Evolutionary conservation across 2,113 vertebrate genomes (phyloP), one percentile per base, ranked within the genome.

Genomic region (Psittacula cyanocephala): DNA sequence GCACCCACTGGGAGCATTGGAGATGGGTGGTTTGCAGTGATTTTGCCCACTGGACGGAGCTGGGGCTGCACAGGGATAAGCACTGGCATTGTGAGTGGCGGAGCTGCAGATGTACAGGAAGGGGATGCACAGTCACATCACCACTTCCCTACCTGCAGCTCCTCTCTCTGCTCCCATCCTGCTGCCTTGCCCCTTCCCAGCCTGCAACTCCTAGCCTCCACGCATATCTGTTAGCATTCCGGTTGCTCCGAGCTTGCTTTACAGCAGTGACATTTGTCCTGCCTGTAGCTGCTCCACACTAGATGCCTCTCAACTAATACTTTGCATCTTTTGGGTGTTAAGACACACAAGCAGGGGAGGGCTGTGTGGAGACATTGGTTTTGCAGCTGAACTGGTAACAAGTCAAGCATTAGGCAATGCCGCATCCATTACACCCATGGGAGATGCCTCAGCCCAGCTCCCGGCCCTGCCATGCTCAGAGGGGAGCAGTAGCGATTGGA

Each of bases 381-480:
- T 57, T 53, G 64, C 28, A 79, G 44, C n/a, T 53, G 64, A 76
- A 35, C 25, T 53, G 74, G 70, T 85, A 79, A 94, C 76, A 94
- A 81, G 86, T 68, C 41, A 60, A 65, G 41, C 0, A 0, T 76
- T 91, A 25, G 78, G 88, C 74, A 94, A 81, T 7, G 12, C 47
- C 5, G 1, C 3, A 0, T 68, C 60, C 69, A 25, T 5, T 20
- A 60, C n/a, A n/a, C 60, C 44, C 90, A 4, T 1, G 69, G 77
- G 80, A 91, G 62, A 6, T 31, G 44, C 1, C 62, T 65, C 80
- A 76, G 77, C 77, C 47, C 72, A 71, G 88, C 33, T 31, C 62
- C 70, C 1, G 0, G 37, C 47, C 22, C 22, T 6, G 4, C 29
- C 2, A 0, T 8, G 43, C 25, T 31, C 1, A 1, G 63, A n/a